These are phyloP conservation scores for Ceratina calcarata DNA, from an alignment of 1,140 invertebrate genomes.

Conservation along the genomic window DNA sequence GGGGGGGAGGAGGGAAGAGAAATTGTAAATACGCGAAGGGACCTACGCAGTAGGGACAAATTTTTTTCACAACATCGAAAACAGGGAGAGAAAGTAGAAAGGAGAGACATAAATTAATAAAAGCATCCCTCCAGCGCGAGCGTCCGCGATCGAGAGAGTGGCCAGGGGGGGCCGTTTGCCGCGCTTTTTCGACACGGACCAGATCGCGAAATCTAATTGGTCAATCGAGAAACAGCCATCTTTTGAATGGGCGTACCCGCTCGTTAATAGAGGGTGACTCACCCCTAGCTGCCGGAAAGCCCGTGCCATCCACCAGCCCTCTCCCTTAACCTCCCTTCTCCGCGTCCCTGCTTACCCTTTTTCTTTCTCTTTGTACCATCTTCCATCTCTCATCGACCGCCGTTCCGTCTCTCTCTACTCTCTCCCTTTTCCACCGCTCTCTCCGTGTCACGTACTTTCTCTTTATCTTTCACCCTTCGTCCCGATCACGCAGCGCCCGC, in stretches of 20 bases:
- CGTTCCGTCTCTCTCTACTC: constrained; percentile 50
- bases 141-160: constrained; percentile 24
- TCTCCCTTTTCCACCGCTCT: constrained; percentile 53
- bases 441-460: constrained; percentile 65
- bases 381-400: constrained; percentile 40
- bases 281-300: constrained; percentile 72
- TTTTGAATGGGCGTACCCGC: constrained; percentile 75
- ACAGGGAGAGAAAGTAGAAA: constrained; percentile 42
- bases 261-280: constrained; percentile 77
- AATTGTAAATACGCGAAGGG: constrained; percentile 7
- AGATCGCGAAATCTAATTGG: constrained; percentile 72
- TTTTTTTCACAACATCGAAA: constrained; percentile 34
- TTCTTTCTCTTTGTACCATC: constrained; percentile 44
- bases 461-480: constrained; percentile 31
- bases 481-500: not conserved
- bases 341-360: constrained; percentile 15
- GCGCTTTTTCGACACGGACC: constrained; percentile 68
- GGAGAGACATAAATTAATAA: constrained; percentile 57
- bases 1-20: constrained; percentile 36
- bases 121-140: constrained; percentile 48
- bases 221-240: constrained; percentile 73
- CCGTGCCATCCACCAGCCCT: constrained; percentile 56
- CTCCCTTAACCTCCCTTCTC: constrained; percentile 31
- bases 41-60: constrained; percentile 1
- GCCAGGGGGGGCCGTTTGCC: constrained; percentile 63